These are phyloP conservation scores for Platichthys flesus DNA, from an alignment of 2,113 vertebrate genomes.

Conservation along the genomic window DNA sequence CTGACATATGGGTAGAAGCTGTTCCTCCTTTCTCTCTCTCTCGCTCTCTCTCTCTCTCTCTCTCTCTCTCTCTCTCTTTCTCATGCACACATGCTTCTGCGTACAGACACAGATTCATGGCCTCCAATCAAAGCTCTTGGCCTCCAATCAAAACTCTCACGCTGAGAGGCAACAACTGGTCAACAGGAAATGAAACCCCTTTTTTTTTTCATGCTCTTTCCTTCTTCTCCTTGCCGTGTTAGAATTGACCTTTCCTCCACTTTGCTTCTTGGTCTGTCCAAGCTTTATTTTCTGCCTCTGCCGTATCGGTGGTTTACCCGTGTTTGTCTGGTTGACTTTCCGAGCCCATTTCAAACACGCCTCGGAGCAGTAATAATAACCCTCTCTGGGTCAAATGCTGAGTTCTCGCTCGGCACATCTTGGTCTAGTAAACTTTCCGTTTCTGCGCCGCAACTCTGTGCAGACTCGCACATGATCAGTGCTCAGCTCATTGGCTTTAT, in stretches of 20 bases:
- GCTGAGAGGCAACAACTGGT: slow-evolving; percentile 57
- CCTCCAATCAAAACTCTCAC: slow-evolving; percentile 51
- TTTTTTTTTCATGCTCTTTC: slow-evolving; percentile 35
- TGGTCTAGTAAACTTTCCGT: slow-evolving; percentile 39
- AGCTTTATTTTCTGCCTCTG: slow-evolving; percentile 5
- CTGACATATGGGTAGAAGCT: background rate
- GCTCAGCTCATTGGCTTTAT: slow-evolving; percentile 67
- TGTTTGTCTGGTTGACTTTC: background rate
- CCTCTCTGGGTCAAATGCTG: slow-evolving; percentile 2
- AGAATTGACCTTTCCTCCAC: slow-evolving; percentile 63
- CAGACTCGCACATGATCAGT: slow-evolving; percentile 47
- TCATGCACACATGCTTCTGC: slow-evolving; percentile 17
- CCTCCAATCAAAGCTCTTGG: slow-evolving; percentile 49
- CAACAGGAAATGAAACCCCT: slow-evolving; percentile 75
- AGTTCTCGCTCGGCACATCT: slow-evolving; percentile 15
- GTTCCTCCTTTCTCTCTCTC: background rate
- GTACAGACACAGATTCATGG: slow-evolving; percentile 12
- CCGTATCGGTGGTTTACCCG: slow-evolving; percentile 38
- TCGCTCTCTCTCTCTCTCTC: background rate
- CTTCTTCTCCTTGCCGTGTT: slow-evolving; percentile 30
- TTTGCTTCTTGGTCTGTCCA: slow-evolving; percentile 32
- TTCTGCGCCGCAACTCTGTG: slow-evolving; percentile 36
- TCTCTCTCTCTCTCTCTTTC: background rate
- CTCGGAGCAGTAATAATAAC: background rate
- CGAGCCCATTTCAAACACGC: slow-evolving; percentile 1